Base-by-base conservation (phyloP, 2,797 vertebrate genomes). In the Peromyscus melanophrys region DNA sequence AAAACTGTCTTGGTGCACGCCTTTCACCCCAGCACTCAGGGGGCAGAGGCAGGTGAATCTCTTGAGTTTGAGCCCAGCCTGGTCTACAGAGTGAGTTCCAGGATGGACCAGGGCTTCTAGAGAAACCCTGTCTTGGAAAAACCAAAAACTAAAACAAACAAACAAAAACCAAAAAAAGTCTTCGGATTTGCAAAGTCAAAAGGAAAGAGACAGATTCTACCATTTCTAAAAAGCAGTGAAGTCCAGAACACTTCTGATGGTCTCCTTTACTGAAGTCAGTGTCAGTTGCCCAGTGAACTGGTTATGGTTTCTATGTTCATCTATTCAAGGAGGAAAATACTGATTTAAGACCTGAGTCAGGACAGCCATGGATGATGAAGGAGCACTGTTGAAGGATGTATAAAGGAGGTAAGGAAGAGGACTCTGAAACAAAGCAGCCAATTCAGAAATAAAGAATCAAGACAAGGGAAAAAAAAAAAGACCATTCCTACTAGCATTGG, bases 331-430 rank as follows among this genome's bases (percentile, higher is more conserved):
- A 81, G 34, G 46, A 71, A 14, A 80, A 55, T 25, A 31, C 52
- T 90, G 52, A 43, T 46, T 87, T 95, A 61, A 87, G 84, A 49
- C 71, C 49, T 59, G 55, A 95, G 77, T 71, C 10, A 96, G 40
- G 89, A 85, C 37, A 78, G 55, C 16, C n/a, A 49, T 4, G 9
- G 25, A 82, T 46, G 57, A 6, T 59, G 43, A 46, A 65, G 78
- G 27, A 80, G 27, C 34, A 43, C 80, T 69, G 86, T 46, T 61
- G 63, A 67, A 19, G 59, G 19, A 49, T 87, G 83, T 57, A 63
- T 83, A 77, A 46, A 94, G 9, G 12, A 77, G 12, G 89, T 10
- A 91, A 92, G 9, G 11, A 69, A 31, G 84, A 91, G 21, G 25
- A 77, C 27, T 77, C 59, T 75, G 78, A 84, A 84, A 94, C 92